These are phyloP conservation scores for Ophion obscuratus DNA, from an alignment of 2,888 invertebrate genomes.

Conservation along the genomic window DNA sequence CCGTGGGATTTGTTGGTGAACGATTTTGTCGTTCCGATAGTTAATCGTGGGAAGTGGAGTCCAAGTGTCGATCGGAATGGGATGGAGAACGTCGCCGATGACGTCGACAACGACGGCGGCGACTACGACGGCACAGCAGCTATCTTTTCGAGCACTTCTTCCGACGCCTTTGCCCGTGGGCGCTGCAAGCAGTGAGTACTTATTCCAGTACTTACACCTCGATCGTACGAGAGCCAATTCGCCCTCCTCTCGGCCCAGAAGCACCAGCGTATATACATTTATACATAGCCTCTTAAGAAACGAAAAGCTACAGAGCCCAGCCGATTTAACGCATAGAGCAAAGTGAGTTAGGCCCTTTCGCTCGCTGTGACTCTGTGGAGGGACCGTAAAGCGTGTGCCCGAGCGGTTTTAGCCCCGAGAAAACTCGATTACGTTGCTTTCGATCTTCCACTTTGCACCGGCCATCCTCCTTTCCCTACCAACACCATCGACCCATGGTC, in stretches of 20 bases:
- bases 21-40: constrained; percentile 49
- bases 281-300: not conserved
- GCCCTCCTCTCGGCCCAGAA: constrained; percentile 29
- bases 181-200: constrained; percentile 47
- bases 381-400: constrained; percentile 46
- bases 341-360: constrained; percentile 29
- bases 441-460: constrained; percentile 71
- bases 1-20: constrained; percentile 63
- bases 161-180: constrained; percentile 14
- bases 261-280: constrained; percentile 1
- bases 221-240: constrained; percentile 59
- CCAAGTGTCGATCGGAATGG: constrained; percentile 66
- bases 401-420: constrained; percentile 71
- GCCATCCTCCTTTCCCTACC: constrained; percentile 27
- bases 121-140: constrained; percentile 18
- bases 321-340: not conserved
- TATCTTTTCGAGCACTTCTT: constrained; percentile 50
- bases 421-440: constrained; percentile 75
- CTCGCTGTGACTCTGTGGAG: constrained; percentile 2
- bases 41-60: constrained; percentile 69
- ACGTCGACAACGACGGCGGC: constrained; percentile 26
- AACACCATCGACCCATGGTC: constrained; percentile 28
- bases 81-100: constrained; percentile 23
- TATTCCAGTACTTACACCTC: constrained; percentile 66
- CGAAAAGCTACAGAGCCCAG: constrained; percentile 4